phyloP scores from a whole-genome alignment of 2,888 invertebrate genomes.

The Nipponacmea schrenckii region DNA sequence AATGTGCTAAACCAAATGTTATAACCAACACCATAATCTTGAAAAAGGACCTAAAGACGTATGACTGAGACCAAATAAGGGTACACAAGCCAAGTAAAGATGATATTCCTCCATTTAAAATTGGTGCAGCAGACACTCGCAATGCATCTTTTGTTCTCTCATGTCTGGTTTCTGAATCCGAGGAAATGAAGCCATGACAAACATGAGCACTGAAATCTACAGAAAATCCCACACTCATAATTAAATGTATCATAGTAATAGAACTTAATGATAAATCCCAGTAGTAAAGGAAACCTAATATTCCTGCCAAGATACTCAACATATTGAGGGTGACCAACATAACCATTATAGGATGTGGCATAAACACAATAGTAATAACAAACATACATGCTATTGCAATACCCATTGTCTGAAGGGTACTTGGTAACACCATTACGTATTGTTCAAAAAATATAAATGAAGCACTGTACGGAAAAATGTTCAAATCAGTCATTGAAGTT shows the following conservation, averaged over 20 bases:
- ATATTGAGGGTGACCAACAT: constrained; percentile 46
- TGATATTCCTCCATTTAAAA: constrained; percentile 44
- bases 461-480: constrained; percentile 43
- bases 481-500: constrained; percentile 35
- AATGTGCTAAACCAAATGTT: constrained; percentile 41
- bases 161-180: constrained; percentile 26
- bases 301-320: constrained; percentile 49
- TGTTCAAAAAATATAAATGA: constrained; percentile 56
- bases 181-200: constrained; percentile 45
- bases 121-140: constrained; percentile 35
- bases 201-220: constrained; percentile 54
- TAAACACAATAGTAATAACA: constrained; percentile 50
- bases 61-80: constrained; percentile 36
- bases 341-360: constrained; percentile 52
- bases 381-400: constrained; percentile 51
- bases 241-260: constrained; percentile 55
- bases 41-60: constrained; percentile 43
- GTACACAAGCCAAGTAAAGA: constrained; percentile 44
- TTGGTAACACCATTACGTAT: constrained; percentile 49
- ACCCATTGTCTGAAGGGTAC: constrained; percentile 51
- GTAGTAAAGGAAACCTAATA: constrained; percentile 52
- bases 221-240: constrained; percentile 58
- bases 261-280: constrained; percentile 51
- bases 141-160: constrained; percentile 33
- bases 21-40: constrained; percentile 45